phyloP scores from a whole-genome alignment of 2,797 vertebrate genomes.

The Cichlasoma orientale region DNA sequence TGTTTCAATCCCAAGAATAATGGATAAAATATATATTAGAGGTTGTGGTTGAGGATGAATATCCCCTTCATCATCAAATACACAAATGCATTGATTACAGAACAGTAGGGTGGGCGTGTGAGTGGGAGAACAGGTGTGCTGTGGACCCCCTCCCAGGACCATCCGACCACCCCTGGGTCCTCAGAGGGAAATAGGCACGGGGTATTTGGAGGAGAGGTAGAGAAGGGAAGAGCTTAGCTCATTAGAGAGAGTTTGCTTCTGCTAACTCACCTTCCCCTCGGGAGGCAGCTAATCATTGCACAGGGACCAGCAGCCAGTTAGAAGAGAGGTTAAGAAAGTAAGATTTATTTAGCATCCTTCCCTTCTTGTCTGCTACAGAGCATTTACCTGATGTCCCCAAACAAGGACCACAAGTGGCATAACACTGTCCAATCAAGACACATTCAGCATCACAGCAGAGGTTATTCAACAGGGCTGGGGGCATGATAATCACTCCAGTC shows the following conservation, averaged over 20 bases:
- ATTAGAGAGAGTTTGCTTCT: constrained; percentile 83
- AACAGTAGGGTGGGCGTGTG: background rate
- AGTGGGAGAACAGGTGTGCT: constrained; percentile 77
- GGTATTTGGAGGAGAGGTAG: constrained; percentile 23
- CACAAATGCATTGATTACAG: constrained; percentile 78
- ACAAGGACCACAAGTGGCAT: background rate
- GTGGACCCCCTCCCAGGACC: constrained; percentile 67
- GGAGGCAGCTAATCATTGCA: constrained; percentile 76
- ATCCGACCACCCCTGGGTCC: constrained; percentile 64
- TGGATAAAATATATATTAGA: constrained; percentile 15
- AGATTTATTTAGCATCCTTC: constrained; percentile 55
- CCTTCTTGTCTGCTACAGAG: constrained; percentile 1
- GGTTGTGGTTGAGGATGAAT: constrained; percentile 23
- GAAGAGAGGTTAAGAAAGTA: constrained; percentile 64
- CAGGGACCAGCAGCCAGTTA: constrained; percentile 74
- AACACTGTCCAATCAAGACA: background rate
- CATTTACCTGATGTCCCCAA: constrained; percentile 11
- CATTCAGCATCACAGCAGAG: background rate
- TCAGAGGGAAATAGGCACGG: constrained; percentile 44
- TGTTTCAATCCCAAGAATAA: background rate
- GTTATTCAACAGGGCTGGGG: background rate
- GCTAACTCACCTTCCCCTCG: constrained; percentile 75
- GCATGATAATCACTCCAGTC: constrained; percentile 8
- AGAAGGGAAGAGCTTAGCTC: constrained; percentile 76
- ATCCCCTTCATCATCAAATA: constrained; percentile 47